These are phyloP conservation scores for Erethizon dorsatum DNA, from an alignment of 2,797 vertebrate genomes.

Conservation along the genomic window DNA sequence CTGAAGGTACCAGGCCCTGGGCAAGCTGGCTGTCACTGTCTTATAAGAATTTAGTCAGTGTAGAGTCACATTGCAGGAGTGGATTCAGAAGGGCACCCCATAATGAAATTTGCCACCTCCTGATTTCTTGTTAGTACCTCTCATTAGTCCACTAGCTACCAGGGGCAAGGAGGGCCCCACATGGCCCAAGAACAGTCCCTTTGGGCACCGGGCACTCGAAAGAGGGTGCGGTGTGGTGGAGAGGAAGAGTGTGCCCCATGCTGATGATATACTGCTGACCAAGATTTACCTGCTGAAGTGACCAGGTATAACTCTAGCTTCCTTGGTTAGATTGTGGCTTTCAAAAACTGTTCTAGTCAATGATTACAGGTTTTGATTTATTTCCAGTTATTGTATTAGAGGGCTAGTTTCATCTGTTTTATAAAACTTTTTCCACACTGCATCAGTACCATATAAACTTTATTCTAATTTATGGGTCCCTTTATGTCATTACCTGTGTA, in stretches of 20 bases:
- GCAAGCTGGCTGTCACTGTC: background rate
- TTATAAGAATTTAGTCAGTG: background rate
- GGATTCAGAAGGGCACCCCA: background rate
- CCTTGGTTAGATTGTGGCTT: background rate
- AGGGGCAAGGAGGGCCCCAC: background rate
- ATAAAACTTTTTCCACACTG: background rate
- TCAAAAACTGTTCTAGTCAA: background rate
- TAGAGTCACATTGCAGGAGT: background rate
- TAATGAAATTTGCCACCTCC: background rate
- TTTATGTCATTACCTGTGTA: background rate
- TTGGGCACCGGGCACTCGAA: background rate
- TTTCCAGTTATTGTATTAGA: background rate
- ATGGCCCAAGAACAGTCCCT: background rate
- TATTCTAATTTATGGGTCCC: background rate
- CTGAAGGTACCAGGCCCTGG: background rate
- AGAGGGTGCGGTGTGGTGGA: background rate
- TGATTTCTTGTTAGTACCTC: background rate
- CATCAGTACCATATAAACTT: background rate
- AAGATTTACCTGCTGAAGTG: background rate
- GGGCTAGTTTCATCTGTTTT: background rate
- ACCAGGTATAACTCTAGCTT: background rate
- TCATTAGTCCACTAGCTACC: background rate
- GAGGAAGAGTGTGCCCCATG: background rate
- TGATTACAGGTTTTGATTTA: background rate
- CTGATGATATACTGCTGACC: background rate